These are phyloP conservation scores for Ceratotherium simum DNA, from an alignment of 2,113 vertebrate species.

Conservation along the genomic window DNA sequence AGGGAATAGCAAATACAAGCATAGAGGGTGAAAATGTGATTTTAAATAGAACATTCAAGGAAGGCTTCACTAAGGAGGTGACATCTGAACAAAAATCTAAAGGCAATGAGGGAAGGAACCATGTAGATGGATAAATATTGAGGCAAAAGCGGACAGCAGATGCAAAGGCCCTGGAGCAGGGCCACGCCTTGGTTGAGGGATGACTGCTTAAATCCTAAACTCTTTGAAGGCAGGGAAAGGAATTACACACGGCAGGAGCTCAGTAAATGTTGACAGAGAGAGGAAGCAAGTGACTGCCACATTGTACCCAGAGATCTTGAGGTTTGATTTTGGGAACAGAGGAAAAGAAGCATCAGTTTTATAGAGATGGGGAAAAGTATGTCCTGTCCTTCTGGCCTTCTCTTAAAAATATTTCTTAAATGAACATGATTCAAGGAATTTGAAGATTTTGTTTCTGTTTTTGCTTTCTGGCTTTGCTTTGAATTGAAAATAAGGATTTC, in stretches of 20 bases:
- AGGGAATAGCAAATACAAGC: not conserved
- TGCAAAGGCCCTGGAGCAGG: not conserved
- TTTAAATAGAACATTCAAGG: slow-evolving; percentile 7
- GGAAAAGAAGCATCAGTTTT: not conserved
- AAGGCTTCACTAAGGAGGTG: not conserved
- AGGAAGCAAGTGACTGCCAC: not conserved
- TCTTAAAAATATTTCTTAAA: slow-evolving; percentile 54
- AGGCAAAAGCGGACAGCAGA: not conserved
- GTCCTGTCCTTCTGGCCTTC: not conserved
- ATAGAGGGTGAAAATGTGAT: not conserved
- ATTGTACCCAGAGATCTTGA: not conserved
- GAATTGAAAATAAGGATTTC: not conserved
- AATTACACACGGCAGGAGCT: not conserved
- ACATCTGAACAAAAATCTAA: not conserved
- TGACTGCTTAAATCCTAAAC: not conserved
- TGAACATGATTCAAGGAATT: slow-evolving; percentile 10
- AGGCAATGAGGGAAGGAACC: not conserved
- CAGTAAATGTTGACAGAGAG: not conserved
- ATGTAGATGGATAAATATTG: not conserved
- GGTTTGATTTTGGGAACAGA: slow-evolving; percentile 3
- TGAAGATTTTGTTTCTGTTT: slow-evolving; percentile 21
- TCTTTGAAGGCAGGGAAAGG: not conserved
- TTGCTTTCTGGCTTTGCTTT: slow-evolving; percentile 45
- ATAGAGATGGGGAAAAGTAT: not conserved
- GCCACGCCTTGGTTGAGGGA: not conserved